Base-by-base conservation (phyloP, 2,888 invertebrate genomes). In the Bugulina stolonifera region DNA sequence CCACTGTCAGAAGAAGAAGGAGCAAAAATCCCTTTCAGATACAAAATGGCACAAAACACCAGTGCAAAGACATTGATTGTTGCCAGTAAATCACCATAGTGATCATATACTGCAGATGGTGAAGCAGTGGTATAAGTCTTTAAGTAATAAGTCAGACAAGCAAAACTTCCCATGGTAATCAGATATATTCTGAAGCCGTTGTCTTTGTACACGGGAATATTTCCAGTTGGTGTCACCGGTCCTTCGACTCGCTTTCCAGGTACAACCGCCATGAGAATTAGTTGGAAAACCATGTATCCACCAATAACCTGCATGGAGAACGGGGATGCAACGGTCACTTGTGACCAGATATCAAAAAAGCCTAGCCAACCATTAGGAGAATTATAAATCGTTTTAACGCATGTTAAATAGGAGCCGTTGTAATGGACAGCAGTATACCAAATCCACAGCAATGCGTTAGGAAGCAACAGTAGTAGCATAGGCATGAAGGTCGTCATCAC, bases 101-200 rank as follows among this genome's bases (percentile, higher is more conserved):
- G 81, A 75, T 85, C 82, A 77, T 85, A 86, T 27, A 87, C 82
- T 27, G 82, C 76, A 23, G 77, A 82, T 58, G 78, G 86, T 75
- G 76, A 83, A 72, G 78, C 69, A n/a, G 35, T 10, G 3, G 79
- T 80, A 55, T 76, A 75, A 69, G 75, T 74, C 70, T 86, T 85
- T 64, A 83, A 75, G 29, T 78, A 54, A n/a, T 76, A 72, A 1
- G 84, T 81, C 35, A 85, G 74, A 0, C 78, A 43, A 1, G 78
- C 75, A 74, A 85, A 84, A 1, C 81, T 77, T 10, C 76, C 72
- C 75, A 87, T 78, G 3, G 86, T 84, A 22, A 83, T 79, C n/a
- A 83, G 73, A 77, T 85, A 87, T 78, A 85, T 87, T 43, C 79
- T 73, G 77, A 87, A 84, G 0, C 88, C 88, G 77, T 87, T 87